A percentile compares a stretch with the other conserved stretches of the same genome.
Evolutionary conservation across 2,797 vertebrate species (phyloP).

Genomic region (Nannoperca australis): DNA sequence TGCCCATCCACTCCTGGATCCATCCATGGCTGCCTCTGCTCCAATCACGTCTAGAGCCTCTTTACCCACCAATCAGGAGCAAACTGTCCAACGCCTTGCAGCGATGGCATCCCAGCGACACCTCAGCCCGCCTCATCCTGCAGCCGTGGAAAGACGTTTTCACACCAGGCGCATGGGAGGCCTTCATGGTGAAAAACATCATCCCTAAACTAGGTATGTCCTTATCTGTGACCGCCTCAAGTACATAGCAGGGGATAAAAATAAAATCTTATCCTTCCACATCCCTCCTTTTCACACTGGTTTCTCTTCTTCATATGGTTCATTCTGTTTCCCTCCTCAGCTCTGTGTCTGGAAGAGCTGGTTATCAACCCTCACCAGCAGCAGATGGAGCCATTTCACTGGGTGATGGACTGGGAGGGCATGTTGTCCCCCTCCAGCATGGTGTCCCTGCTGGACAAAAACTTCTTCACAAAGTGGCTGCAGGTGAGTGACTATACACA

Average conservation of each 20-base stretch:
- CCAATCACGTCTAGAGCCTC: slow-evolving; percentile 92
- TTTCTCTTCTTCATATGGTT: neutral
- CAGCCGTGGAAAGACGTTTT: slow-evolving; percentile 99
- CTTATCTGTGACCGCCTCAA: neutral
- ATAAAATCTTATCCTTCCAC: neutral
- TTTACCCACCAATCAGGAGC: slow-evolving; percentile 95
- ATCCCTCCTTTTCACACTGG: neutral
- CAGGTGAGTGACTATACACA: slow-evolving; percentile 85
- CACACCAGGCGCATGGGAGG: slow-evolving; percentile 96
- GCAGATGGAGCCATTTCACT: slow-evolving; percentile 97
- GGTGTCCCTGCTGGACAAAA: slow-evolving; percentile 94
- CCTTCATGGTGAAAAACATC: slow-evolving; percentile 99
- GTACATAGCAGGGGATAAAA: neutral
- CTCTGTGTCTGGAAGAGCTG: slow-evolving; percentile 93
- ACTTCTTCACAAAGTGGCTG: slow-evolving; percentile 98
- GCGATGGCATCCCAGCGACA: slow-evolving; percentile 97
- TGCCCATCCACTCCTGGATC: slow-evolving; percentile 98
- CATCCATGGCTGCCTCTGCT: slow-evolving; percentile 98
- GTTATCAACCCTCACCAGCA: slow-evolving; percentile 98
- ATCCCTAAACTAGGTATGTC: slow-evolving; percentile 94
- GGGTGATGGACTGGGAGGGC: slow-evolving; percentile 98
- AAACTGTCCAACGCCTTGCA: slow-evolving; percentile 95
- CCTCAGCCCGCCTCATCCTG: slow-evolving; percentile 96
- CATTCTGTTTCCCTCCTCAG: slow-evolving; percentile 73
- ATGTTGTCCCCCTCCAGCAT: slow-evolving; percentile 96